These are phyloP conservation scores for Athene noctua DNA, from an alignment of 2,113 vertebrate genomes.

Conservation along the genomic window DNA sequence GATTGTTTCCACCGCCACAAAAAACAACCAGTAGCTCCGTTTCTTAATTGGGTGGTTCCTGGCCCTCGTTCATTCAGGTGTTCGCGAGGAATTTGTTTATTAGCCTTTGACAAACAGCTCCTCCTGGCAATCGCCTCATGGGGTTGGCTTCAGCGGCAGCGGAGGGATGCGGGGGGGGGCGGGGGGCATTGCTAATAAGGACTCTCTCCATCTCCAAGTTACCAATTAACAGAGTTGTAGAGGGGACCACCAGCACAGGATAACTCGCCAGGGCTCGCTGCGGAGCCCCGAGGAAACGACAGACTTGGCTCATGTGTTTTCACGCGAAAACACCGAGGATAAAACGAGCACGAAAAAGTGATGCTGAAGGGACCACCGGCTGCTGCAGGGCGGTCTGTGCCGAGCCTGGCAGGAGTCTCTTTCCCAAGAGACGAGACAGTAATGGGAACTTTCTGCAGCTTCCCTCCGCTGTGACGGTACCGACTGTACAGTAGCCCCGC, in stretches of 20 bases:
- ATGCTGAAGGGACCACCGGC: neutral
- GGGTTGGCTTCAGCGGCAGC: slow-evolving; percentile 71
- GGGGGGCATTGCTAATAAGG: slow-evolving; percentile 74
- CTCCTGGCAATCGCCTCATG: slow-evolving; percentile 83
- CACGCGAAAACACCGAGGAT: neutral
- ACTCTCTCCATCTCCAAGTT: slow-evolving; percentile 76
- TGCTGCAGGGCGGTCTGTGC: neutral
- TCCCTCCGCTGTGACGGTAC: neutral
- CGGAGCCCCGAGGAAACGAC: neutral
- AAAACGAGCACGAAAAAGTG: neutral
- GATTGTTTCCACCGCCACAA: slow-evolving; percentile 72
- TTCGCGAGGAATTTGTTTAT: slow-evolving; percentile 70
- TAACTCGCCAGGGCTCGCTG: neutral
- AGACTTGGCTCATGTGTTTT: neutral
- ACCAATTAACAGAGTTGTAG: slow-evolving; percentile 77
- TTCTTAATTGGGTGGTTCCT: slow-evolving; percentile 80
- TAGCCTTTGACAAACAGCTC: slow-evolving; percentile 78
- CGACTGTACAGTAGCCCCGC: fast-evolving
- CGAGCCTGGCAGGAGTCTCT: neutral
- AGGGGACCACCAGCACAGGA: slow-evolving; percentile 80
- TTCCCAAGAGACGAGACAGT: fast-evolving
- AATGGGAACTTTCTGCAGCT: neutral
- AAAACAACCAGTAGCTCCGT: slow-evolving; percentile 62
- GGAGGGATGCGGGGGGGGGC: slow-evolving; percentile 34
- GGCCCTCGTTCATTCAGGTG: slow-evolving; percentile 73